These are phyloP conservation scores for Holcopasites calliopsidis DNA, from an alignment of 1,140 invertebrate species.

Conservation along the genomic window DNA sequence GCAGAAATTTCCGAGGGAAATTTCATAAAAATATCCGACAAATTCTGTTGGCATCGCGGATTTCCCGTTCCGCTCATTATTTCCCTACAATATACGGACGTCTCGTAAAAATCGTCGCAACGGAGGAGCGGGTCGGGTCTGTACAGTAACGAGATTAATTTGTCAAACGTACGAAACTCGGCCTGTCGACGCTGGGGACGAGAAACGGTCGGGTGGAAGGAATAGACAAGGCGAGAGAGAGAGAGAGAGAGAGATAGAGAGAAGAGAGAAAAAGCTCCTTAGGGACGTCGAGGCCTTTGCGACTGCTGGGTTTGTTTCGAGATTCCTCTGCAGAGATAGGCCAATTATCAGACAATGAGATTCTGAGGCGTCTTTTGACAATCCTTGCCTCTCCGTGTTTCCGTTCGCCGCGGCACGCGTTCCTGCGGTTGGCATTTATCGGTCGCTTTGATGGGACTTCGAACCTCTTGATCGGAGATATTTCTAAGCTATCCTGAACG, in stretches of 20 bases:
- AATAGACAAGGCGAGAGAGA: too few species aligned
- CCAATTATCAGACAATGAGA: slow-evolving; percentile 50
- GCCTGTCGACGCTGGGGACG: background rate
- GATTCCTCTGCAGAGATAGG: slow-evolving; percentile 21
- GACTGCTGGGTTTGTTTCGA: slow-evolving; percentile 12
- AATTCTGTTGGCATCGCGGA: background rate
- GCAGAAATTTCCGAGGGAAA: background rate
- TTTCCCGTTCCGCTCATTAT: background rate
- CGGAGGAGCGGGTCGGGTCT: background rate
- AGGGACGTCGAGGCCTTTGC: background rate
- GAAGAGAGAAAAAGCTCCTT: background rate
- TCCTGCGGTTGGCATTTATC: slow-evolving; percentile 24
- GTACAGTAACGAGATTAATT: slow-evolving; percentile 4
- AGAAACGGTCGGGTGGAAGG: background rate
- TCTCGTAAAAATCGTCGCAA: background rate
- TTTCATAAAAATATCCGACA: too few species aligned
- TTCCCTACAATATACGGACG: slow-evolving; percentile 3
- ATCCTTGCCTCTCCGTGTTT: background rate
- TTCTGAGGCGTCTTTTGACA: slow-evolving; percentile 30
- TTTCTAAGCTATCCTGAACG: background rate
- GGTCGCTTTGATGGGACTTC: background rate
- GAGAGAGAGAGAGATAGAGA: too few species aligned
- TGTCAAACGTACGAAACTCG: slow-evolving; percentile 1
- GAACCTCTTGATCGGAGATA: slow-evolving; percentile 2
- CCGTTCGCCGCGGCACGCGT: background rate